Conservation (phyloP, 2,113 vertebrate species). For the human (Homo sapiens) region GRCh38 chr1:226144501-226145000, state of each 20-base stretch:
- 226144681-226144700: conserved; percentile 96
- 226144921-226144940: conserved; percentile 86
- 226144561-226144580: background rate
- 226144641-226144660: conserved; percentile 62
- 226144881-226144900: conserved; percentile 75
- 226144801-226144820: conserved; percentile 79
- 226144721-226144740: conserved; percentile 87
- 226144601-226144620: background rate
- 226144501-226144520: background rate
- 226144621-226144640: conserved; percentile 53
- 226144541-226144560: background rate
- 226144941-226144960: conserved; percentile 84
- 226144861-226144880: conserved; percentile 68
- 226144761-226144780: conserved; percentile 90
- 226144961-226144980: conserved; percentile 87
- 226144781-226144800: conserved; percentile 79
- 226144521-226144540: background rate
- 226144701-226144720: conserved; percentile 94
- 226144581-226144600: background rate
- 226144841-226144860: conserved; percentile 80
- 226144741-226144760: conserved; percentile 88
- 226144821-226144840: conserved; percentile 78
- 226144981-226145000: conserved; percentile 79
- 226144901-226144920: conserved; percentile 76
- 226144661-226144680: conserved; percentile 83